phyloP scores from a whole-genome alignment of 53 echinoderm and acorn worm genomes.

The Paracentrotus lividus region DNA sequence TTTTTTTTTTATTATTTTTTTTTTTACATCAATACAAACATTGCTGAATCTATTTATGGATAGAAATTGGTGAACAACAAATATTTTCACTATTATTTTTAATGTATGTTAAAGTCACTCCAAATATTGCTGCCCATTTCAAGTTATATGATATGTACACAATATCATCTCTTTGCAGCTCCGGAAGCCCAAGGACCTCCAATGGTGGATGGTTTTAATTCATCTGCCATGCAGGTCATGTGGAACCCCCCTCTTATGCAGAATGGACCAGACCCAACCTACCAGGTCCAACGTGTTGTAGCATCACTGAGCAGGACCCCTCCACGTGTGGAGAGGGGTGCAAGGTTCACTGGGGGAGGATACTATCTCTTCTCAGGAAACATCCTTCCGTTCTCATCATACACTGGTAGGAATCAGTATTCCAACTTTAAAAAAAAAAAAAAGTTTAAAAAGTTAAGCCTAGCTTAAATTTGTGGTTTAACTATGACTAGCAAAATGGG shows the following conservation, averaged over 20 bases:
- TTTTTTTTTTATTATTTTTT: too few species aligned
- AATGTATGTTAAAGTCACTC: too few species aligned
- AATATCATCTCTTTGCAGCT: constrained; percentile 63
- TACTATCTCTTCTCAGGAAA: constrained; percentile 86
- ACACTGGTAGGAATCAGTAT: constrained; percentile 86
- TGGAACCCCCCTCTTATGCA: constrained; percentile 91
- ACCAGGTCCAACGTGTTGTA: constrained; percentile 80
- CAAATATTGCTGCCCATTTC: too few species aligned
- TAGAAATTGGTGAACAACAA: too few species aligned
- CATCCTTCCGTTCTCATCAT: constrained; percentile 88
- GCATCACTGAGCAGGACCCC: constrained; percentile 85
- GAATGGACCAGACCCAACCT: constrained; percentile 96
- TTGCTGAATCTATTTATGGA: too few species aligned
- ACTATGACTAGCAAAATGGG: too few species aligned
- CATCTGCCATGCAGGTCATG: constrained; percentile 82
- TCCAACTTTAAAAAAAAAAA: too few species aligned
- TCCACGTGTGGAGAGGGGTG: constrained; percentile 90
- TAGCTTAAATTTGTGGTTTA: too few species aligned
- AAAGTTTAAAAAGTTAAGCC: too few species aligned
- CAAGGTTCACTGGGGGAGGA: constrained; percentile 95
- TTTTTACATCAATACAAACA: too few species aligned
- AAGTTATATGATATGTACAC: too few species aligned
- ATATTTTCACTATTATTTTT: too few species aligned
- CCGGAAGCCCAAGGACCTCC: constrained; percentile 84
- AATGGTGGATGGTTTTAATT: constrained; percentile 88